These are phyloP conservation scores for Syrrhaptes paradoxus DNA, from an alignment of 2,113 vertebrate species.

Conservation along the genomic window DNA sequence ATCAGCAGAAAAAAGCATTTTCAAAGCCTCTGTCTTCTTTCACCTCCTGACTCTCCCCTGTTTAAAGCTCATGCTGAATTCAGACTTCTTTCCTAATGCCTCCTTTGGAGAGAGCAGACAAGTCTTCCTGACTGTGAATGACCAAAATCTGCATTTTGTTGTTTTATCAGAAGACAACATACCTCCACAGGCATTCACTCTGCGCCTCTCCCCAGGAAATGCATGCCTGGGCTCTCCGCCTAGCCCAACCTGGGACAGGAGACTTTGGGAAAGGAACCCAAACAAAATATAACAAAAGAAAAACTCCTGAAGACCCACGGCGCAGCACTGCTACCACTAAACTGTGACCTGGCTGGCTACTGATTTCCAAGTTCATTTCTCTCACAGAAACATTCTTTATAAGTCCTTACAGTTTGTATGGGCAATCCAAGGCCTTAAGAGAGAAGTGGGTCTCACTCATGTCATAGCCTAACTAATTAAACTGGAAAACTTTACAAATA, in stretches of 20 bases:
- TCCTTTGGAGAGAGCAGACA: background rate
- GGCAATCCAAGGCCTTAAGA: background rate
- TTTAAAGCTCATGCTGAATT: background rate
- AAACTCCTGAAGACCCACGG: background rate
- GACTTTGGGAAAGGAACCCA: background rate
- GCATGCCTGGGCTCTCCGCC: background rate
- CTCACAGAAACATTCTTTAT: background rate
- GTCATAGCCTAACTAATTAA: background rate
- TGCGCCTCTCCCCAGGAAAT: background rate
- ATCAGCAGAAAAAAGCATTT: background rate
- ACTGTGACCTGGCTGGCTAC: background rate
- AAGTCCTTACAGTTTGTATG: background rate
- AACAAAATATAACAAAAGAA: background rate
- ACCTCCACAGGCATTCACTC: background rate
- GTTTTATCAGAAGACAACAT: background rate
- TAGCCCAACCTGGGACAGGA: background rate
- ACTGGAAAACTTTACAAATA: background rate
- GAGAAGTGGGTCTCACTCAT: background rate
- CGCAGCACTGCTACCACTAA: background rate
- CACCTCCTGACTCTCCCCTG: background rate
- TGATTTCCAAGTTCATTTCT: background rate
- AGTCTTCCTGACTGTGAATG: background rate
- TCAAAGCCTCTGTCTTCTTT: background rate
- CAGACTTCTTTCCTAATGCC: background rate
- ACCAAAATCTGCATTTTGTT: background rate